These are phyloP conservation scores for Montipora capitata DNA, from an alignment of 92 coral and sea anemone species.

Conservation along the genomic window DNA sequence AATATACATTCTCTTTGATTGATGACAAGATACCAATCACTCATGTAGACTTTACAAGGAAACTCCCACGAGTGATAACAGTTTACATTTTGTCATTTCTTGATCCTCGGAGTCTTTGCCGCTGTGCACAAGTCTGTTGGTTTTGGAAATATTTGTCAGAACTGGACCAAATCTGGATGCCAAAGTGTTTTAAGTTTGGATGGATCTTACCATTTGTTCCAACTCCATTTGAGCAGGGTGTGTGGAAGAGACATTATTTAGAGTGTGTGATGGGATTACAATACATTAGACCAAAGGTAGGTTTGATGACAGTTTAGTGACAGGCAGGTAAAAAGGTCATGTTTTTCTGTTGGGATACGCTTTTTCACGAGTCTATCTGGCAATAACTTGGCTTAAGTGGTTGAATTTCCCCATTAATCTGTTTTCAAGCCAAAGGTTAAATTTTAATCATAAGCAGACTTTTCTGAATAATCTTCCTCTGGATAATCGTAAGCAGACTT, in stretches of 20 bases:
- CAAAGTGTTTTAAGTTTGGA: conserved; percentile 93
- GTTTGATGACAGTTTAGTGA: not conserved
- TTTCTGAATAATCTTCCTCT: too few relatives aligned
- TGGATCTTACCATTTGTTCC: conserved; percentile 98
- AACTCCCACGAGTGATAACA: conserved; percentile 87
- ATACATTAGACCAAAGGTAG: conserved; percentile 86
- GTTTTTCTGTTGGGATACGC: too few relatives aligned
- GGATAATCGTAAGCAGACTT: too few relatives aligned
- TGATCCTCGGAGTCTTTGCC: conserved; percentile 98
- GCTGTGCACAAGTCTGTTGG: conserved; percentile 97
- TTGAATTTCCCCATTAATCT: too few relatives aligned
- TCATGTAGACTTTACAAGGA: conserved; percentile 94
- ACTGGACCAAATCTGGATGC: conserved; percentile 96
- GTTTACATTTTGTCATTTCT: conserved; percentile 89
- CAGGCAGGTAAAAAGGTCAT: too few relatives aligned
- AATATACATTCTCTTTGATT: conserved; percentile 88
- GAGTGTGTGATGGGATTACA: conserved; percentile 92
- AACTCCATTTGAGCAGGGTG: conserved; percentile 97
- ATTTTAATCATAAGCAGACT: too few relatives aligned
- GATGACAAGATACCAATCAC: conserved; percentile 92
- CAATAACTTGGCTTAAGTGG: too few relatives aligned
- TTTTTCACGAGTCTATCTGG: too few relatives aligned
- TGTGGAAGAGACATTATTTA: conserved; percentile 95
- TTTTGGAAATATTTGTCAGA: conserved; percentile 96
- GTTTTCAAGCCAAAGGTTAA: too few relatives aligned